These are phyloP conservation scores for Egretta garzetta DNA, from an alignment of 2,113 vertebrate species.

Conservation along the genomic window DNA sequence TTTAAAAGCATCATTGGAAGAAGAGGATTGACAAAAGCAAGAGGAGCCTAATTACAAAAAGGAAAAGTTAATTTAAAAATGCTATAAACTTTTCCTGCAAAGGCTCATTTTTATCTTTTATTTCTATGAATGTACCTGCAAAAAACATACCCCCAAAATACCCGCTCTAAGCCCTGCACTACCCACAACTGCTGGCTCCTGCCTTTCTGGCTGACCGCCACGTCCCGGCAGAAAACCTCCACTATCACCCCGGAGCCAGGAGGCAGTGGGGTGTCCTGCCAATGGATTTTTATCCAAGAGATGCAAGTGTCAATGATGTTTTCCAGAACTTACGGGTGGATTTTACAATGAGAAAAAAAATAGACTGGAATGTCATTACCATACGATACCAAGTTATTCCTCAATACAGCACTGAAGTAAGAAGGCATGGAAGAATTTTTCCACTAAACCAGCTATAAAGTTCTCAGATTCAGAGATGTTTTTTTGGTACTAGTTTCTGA, in stretches of 20 bases:
- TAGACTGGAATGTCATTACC: neutral
- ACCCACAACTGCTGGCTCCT: neutral
- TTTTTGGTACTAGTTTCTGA: neutral
- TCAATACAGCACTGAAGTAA: neutral
- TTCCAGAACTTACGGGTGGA: neutral
- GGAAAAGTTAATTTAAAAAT: neutral
- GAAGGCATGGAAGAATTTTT: neutral
- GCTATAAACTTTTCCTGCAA: neutral
- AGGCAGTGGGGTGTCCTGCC: neutral
- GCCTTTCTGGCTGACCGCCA: neutral
- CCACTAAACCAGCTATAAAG: neutral
- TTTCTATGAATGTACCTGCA: neutral
- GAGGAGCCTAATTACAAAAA: neutral
- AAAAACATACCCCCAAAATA: neutral
- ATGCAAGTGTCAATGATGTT: neutral
- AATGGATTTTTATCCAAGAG: neutral
- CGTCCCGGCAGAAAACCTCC: neutral
- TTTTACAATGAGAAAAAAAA: conserved; percentile 14
- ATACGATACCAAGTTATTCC: accelerated
- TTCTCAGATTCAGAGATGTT: neutral
- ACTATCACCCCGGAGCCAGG: neutral
- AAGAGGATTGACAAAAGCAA: neutral
- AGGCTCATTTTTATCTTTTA: neutral
- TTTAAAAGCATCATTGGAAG: neutral
- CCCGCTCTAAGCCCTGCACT: neutral